A percentile compares a stretch with the other conserved stretches of the same genome.
These are phyloP conservation scores for Hippoglossus stenolepis DNA, from an alignment of 2,113 vertebrate genomes.

Conservation along the genomic window DNA sequence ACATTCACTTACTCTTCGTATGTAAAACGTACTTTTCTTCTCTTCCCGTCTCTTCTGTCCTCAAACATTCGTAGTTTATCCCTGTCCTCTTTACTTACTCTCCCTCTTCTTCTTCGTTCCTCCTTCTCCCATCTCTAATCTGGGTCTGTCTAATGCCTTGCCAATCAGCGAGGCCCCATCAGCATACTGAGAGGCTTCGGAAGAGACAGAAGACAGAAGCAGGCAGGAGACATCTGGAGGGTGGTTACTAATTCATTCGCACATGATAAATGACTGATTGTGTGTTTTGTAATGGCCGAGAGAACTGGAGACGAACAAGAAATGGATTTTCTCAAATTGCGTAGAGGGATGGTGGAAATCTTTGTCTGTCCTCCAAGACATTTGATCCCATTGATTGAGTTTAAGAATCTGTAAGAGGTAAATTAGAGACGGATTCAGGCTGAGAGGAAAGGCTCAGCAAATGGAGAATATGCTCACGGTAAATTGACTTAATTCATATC, in stretches of 20 bases:
- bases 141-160: constrained; percentile 58
- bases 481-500: too few species aligned
- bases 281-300: constrained; percentile 38
- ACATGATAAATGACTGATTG: constrained; percentile 61
- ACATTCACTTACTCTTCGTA: constrained; percentile 25
- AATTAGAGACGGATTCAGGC: constrained; percentile 3
- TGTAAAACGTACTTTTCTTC: constrained; percentile 53
- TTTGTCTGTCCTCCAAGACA: constrained; percentile 34
- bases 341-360: constrained; percentile 20
- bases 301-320: constrained; percentile 43
- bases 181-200: constrained; percentile 54
- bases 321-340: constrained; percentile 52
- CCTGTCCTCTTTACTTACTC: constrained; percentile 58
- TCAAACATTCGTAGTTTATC: constrained; percentile 59
- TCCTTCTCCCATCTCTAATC: constrained; percentile 53
- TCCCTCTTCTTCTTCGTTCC: constrained; percentile 21
- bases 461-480: too few species aligned
- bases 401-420: constrained; percentile 28
- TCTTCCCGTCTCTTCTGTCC: constrained; percentile 32
- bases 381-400: constrained; percentile 30
- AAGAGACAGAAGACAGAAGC: constrained; percentile 47
- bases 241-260: constrained; percentile 67
- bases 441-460: background rate
- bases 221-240: constrained; percentile 64
- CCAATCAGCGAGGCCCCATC: constrained; percentile 55